A percentile compares a stretch with the other conserved stretches of the same genome.
These are phyloP conservation scores for Papilio polyxenes DNA, from an alignment of 1,140 invertebrate genomes.

Conservation along the genomic window DNA sequence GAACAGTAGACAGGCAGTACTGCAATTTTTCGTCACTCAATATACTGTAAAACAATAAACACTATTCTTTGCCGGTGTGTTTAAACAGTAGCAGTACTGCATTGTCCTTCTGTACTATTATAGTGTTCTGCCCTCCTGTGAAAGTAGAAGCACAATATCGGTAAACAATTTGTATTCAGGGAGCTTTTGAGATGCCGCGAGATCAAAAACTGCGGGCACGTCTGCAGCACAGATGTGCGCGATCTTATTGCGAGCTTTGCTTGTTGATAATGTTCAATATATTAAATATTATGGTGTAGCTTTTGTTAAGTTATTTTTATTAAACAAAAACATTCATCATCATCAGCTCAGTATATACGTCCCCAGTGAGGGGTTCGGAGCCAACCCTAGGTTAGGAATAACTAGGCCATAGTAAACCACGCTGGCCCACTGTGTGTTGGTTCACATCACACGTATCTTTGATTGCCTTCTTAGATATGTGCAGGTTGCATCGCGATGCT, in stretches of 20 bases:
- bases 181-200: slow-evolving; percentile 6
- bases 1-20: too few species aligned
- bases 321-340: neutral
- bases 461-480: too few species aligned
- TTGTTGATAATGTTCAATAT: slow-evolving; percentile 12
- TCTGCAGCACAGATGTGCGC: neutral
- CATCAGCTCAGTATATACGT: too few species aligned
- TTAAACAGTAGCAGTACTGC: neutral
- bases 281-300: neutral
- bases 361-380: too few species aligned
- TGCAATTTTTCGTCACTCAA: too few species aligned
- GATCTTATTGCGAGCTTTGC: slow-evolving; percentile 1
- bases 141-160: neutral
- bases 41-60: too few species aligned
- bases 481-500: too few species aligned
- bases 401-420: too few species aligned
- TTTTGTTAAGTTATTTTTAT: neutral
- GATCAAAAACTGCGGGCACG: neutral
- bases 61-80: too few species aligned
- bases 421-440: too few species aligned
- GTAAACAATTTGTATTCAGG: slow-evolving; percentile 26
- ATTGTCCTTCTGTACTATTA: neutral
- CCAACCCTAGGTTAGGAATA: too few species aligned
- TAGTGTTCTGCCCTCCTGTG: neutral
- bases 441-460: too few species aligned